Evolutionary conservation across 1,140 invertebrate species (phyloP).

Genomic region (Drosophila bocki): DNA sequence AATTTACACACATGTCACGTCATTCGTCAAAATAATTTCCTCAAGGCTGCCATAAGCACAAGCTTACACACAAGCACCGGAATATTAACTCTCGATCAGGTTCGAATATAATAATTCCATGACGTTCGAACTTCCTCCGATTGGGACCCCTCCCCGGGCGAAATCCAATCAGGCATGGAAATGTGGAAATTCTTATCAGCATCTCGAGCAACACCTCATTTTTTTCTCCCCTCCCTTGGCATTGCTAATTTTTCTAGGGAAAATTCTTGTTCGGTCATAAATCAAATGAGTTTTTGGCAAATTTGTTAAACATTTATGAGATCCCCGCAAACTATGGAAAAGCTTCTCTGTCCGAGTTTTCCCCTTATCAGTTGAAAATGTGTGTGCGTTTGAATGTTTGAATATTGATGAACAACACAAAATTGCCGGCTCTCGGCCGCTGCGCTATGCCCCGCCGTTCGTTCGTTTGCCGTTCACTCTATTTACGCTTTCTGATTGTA

Average conservation of each 20-base stretch:
- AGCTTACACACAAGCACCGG: background rate
- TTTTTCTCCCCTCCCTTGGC: background rate
- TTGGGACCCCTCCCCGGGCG: conserved; percentile 8
- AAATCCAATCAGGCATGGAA: conserved; percentile 40
- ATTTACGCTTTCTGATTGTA: conserved; percentile 32
- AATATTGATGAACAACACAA: conserved; percentile 52
- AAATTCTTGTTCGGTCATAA: conserved; percentile 35
- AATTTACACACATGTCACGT: conserved; percentile 49
- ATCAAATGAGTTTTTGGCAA: conserved; percentile 47
- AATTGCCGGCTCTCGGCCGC: conserved; percentile 38
- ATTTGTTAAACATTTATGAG: conserved; percentile 35
- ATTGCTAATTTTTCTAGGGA: conserved; percentile 1
- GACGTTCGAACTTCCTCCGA: conserved; percentile 22
- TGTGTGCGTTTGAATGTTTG: conserved; percentile 2
- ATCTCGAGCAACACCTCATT: conserved; percentile 40
- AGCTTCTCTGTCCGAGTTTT: conserved; percentile 1
- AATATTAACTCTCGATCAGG: conserved; percentile 45
- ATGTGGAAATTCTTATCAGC: conserved; percentile 48
- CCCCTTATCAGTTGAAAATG: conserved; percentile 41
- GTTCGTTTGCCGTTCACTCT: conserved; percentile 21
- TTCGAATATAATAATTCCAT: conserved; percentile 41
- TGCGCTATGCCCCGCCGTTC: conserved; percentile 12
- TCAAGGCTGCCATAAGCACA: conserved; percentile 15
- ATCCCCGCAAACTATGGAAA: conserved; percentile 33
- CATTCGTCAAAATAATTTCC: conserved; percentile 40